Base-by-base conservation (phyloP, 2,888 invertebrate genomes). In the Rhabditoides inermis region DNA sequence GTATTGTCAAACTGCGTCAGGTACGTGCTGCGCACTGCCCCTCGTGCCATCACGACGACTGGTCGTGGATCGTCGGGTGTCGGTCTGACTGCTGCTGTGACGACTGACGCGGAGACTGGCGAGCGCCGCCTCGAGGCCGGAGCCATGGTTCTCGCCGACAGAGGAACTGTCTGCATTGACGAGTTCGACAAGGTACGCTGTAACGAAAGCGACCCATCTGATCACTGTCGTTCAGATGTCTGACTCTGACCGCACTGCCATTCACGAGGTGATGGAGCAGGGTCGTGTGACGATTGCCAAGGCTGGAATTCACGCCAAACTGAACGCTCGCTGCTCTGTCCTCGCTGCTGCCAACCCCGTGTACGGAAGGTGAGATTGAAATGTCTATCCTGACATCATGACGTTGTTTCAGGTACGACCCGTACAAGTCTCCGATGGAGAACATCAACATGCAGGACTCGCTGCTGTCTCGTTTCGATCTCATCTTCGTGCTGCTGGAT, bases 181-280 rank as follows among this genome's bases (percentile, higher is more conserved):
- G 98, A 98, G 81, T 98, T 98, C 79, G 98, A 98, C 81, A 81
- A 81, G 65, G 74, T 74, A 25, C 28, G 18, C 15, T 45, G 3
- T 26, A 15, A 25, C 26, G n/a, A 22, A 41, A 25, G 3, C 3
- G 23, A 3, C n/a, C 22, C 12, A n/a, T 20, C 37, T 5, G 22
- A n/a, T 53, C n/a, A 26, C 1, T 20, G 25, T n/a, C 12, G 48
- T 68, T 45, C 90, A 92, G 82, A 98, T 98, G 95, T 90, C 91
- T 0, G 98, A 98, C 79, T 87, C 94, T 58, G 98, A 98, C 81
- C 84, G 98, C 72, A 98, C 95, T 0, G 94, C 98, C 36, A 98
- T 98, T 65, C 98, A 98, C 79, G 98, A 99, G 82, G 98, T 95
- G 4, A 91, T 98, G 95, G 95, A 98, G 82, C 95, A 98, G 79